Conservation (phyloP, 2,113 vertebrate species). For the Sylvia atricapilla region DNA sequence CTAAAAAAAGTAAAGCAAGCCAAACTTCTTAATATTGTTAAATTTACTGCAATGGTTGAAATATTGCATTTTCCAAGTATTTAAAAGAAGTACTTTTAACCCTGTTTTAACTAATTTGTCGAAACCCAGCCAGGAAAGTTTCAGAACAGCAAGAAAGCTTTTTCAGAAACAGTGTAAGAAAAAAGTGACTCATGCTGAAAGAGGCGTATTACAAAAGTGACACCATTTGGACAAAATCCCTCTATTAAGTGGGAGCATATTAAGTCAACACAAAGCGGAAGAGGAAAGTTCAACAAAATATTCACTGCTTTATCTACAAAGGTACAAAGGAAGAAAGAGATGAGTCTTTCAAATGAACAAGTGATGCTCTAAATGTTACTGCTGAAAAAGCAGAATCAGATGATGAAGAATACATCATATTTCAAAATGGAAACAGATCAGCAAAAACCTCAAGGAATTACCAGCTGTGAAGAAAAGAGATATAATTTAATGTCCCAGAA, state of each 20-base stretch:
- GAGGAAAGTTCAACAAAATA: not conserved
- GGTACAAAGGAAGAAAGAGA: not conserved
- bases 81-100: not conserved
- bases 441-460: not conserved
- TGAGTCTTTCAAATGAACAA: not conserved
- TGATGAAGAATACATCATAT: not conserved
- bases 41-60: not conserved
- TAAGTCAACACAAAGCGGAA: not conserved
- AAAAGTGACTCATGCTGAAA: constrained; percentile 3
- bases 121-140: constrained; percentile 1
- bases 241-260: not conserved
- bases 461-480: not conserved
- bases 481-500: not conserved
- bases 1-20: not conserved
- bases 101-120: not conserved
- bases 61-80: not conserved
- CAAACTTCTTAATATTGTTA: not conserved
- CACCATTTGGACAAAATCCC: constrained; percentile 19
- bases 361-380: not conserved
- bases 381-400: not conserved
- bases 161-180: not conserved
- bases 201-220: not conserved
- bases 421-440: not conserved
- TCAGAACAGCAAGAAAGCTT: not conserved
- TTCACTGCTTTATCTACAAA: not conserved